Evolutionary conservation across 2,797 vertebrate genomes (phyloP).

Genomic region (Semaprochilodus insignis): DNA sequence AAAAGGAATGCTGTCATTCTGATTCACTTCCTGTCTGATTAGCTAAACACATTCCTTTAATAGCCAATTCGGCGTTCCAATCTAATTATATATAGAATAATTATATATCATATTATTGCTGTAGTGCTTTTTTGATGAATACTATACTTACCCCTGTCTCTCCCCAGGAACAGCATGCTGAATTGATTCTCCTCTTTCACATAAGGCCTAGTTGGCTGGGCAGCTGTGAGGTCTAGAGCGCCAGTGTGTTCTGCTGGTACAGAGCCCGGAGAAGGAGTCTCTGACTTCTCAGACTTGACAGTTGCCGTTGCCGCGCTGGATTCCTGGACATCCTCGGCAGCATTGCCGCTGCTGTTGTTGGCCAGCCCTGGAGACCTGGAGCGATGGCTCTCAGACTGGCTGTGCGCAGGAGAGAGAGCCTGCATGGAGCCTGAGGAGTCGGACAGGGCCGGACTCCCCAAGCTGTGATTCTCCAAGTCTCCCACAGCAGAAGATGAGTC

Average conservation of each 20-base stretch:
- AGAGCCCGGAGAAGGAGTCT: conserved; percentile 87
- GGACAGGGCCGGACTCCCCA: conserved; percentile 93
- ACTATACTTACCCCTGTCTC: conserved; percentile 89
- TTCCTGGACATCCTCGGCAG: conserved; percentile 85
- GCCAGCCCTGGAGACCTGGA: conserved; percentile 88
- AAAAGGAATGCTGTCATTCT: background rate
- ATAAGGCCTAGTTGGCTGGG: conserved; percentile 86
- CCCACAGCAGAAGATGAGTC: conserved; percentile 88
- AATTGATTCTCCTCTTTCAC: conserved; percentile 97
- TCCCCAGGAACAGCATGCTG: conserved; percentile 96
- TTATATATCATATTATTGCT: background rate
- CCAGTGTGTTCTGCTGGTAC: conserved; percentile 84
- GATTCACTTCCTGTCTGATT: no score
- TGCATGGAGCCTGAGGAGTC: conserved; percentile 94
- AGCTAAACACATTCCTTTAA: no score
- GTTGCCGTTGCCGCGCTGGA: conserved; percentile 78
- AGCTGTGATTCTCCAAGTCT: conserved; percentile 92
- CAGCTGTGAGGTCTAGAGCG: conserved; percentile 95
- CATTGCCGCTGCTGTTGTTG: conserved; percentile 72
- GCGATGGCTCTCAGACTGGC: conserved; percentile 89
- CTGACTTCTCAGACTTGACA: conserved; percentile 96
- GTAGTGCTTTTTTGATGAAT: background rate
- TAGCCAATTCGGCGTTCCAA: background rate
- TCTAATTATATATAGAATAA: no score
- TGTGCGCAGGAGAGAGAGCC: conserved; percentile 90